Evolutionary conservation across 2,888 invertebrate species (phyloP), one percentile per base, ranked within the genome.

Genomic region (Zootermopsis nevadensis): DNA sequence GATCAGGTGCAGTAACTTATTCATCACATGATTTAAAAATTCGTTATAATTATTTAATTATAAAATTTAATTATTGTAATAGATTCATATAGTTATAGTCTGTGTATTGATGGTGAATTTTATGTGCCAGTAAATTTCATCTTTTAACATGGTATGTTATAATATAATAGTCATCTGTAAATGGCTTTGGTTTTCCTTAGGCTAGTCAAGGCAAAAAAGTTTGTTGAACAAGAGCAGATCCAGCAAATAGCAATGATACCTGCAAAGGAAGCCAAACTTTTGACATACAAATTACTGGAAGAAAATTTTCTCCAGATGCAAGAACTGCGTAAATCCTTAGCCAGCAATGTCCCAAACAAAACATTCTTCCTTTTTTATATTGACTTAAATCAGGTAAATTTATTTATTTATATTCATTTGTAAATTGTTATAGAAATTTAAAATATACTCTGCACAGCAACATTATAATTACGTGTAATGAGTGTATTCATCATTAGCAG

Each of bases 211-310:
- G 89, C 92, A 66, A 95, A 95, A 87, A 94, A 94, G 86, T 97
- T 94, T 88, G 93, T 98, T 84, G 98, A 98, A 89, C 97, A 98
- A 86, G 98, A 97, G 85, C 95, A 96, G 88, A 95, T 99, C 83
- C 98, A 98, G 88, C 96, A 96, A 87, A 91, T 95, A 86, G 97
- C 96, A 0, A 98, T 99, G 98, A 93, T 99, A 87, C 96, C 97
- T 0, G 95, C 96, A 35, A 99, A 98, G 89, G 97, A 98, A 89
- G 96, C 97, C 2, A 98, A 98, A 88, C 93, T 95, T 85, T 89
- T 98, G 24, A 94, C 97, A 0, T 98, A 98, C 89, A 94, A 93
- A 86, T 90, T 99, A 85, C 90, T 97, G 79, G 95, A 96, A 88
- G 96, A 98, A 87, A 94, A 95, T 88, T 92, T 91, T 86, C 87